Evolutionary conservation across 2,113 vertebrate genomes (phyloP).

Genomic region (Myotis lucifugus): DNA sequence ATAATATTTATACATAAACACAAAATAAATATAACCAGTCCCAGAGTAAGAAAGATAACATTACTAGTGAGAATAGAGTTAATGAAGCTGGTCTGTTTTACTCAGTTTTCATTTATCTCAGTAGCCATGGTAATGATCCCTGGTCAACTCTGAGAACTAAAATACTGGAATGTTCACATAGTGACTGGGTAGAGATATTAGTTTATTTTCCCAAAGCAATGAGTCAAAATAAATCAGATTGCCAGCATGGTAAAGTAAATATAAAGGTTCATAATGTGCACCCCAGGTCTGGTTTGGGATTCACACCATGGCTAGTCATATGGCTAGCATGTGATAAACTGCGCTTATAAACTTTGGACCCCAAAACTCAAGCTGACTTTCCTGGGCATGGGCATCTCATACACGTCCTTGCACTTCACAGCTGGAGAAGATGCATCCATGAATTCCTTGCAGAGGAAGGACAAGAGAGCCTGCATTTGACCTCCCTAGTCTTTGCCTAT

Average conservation of each 20-base stretch:
- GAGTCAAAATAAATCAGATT: background rate
- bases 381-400: background rate
- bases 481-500: background rate
- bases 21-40: background rate
- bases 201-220: background rate
- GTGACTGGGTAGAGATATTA: background rate
- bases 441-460: background rate
- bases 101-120: background rate
- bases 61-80: background rate
- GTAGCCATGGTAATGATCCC: background rate
- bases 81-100: background rate
- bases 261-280: background rate
- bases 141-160: conserved; percentile 31
- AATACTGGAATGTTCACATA: background rate
- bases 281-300: background rate
- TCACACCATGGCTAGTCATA: background rate
- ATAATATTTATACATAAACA: background rate
- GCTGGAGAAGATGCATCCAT: background rate
- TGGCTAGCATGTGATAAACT: background rate
- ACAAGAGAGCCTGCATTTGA: background rate
- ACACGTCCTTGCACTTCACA: background rate
- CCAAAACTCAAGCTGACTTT: background rate
- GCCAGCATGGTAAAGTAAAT: background rate
- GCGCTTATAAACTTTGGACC: background rate
- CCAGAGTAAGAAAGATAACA: background rate